A percentile compares a stretch with the other conserved stretches of the same genome.
These are phyloP conservation scores for Panzeria rudis DNA, from an alignment of 2,888 invertebrate species.

Conservation along the genomic window DNA sequence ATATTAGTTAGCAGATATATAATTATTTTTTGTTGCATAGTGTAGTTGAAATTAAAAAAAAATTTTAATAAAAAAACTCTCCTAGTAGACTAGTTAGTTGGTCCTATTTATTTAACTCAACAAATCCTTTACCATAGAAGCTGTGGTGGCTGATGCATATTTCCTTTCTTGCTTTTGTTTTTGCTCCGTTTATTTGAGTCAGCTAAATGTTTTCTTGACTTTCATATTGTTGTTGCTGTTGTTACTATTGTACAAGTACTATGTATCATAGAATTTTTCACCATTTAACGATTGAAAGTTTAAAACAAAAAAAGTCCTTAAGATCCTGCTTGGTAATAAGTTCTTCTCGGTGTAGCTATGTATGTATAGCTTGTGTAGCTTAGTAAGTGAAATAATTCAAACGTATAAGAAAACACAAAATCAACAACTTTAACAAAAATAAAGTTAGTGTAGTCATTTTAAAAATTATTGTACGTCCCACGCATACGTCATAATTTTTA, in stretches of 20 bases:
- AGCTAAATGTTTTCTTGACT: constrained; percentile 56
- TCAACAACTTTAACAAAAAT: not conserved
- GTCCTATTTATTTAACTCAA: not conserved
- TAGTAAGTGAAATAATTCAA: constrained; percentile 23
- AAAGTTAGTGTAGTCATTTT: constrained; percentile 24
- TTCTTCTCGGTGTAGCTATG: constrained; percentile 7
- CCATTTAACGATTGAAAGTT: constrained; percentile 27
- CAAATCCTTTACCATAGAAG: not conserved
- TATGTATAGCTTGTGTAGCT: not conserved
- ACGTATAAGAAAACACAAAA: constrained; percentile 7
- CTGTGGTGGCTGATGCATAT: constrained; percentile 49
- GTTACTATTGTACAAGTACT: not conserved
- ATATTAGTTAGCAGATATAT: too few relatives aligned
- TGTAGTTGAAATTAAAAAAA: too few relatives aligned
- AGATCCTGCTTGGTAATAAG: constrained; percentile 50
- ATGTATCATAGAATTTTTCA: constrained; percentile 18
- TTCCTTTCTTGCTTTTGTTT: constrained; percentile 40
- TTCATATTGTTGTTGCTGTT: not conserved
- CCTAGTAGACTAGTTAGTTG: not conserved
- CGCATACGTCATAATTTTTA: constrained; percentile 71
- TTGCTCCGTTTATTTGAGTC: constrained; percentile 51
- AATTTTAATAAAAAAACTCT: too few relatives aligned
- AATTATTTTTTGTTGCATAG: too few relatives aligned
- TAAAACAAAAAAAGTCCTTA: constrained; percentile 16
- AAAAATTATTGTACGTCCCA: constrained; percentile 62